Conservation (phyloP, 2,888 invertebrate genomes). For the Osedax fenrisi region DNA sequence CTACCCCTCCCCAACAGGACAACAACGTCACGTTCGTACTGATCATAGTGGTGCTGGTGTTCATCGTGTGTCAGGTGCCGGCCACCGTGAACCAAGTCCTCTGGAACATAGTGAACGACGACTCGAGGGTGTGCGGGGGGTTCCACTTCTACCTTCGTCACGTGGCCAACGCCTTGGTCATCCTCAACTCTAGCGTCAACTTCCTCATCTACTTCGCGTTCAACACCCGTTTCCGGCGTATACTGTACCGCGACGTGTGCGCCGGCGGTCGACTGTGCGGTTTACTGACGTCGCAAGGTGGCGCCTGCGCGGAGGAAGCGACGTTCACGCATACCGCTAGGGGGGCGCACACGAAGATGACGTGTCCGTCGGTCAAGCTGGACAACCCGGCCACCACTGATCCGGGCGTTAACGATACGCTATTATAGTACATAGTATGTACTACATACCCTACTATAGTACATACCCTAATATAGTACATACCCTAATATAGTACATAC, state of each 20-base stretch:
- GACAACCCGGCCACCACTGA: neutral
- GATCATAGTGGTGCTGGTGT: slow-evolving; percentile 36
- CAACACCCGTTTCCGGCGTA: slow-evolving; percentile 36
- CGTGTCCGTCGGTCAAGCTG: neutral
- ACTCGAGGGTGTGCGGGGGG: slow-evolving; percentile 34
- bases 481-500: too few species aligned
- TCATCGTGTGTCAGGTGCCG: slow-evolving; percentile 36
- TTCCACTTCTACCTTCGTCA: slow-evolving; percentile 37
- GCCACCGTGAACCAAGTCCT: slow-evolving; percentile 37
- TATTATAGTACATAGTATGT: neutral
- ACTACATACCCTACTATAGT: too few species aligned
- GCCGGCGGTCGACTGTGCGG: neutral
- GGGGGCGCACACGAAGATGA: too few species aligned
- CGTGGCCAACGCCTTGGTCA: slow-evolving; percentile 36
- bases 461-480: too few species aligned
- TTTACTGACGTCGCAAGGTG: neutral
- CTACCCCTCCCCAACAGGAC: too few species aligned
- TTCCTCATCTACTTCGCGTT: slow-evolving; percentile 37
- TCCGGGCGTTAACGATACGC: neutral
- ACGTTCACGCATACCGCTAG: neutral
- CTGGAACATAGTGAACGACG: slow-evolving; percentile 34
- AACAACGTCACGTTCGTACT: slow-evolving; percentile 38
- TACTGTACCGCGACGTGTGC: slow-evolving; percentile 30
- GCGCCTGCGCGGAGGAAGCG: neutral
- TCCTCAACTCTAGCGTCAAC: slow-evolving; percentile 35